Evolutionary conservation across 2,888 invertebrate species (phyloP).

Genomic region (Chaetogeoica ovagalla): DNA sequence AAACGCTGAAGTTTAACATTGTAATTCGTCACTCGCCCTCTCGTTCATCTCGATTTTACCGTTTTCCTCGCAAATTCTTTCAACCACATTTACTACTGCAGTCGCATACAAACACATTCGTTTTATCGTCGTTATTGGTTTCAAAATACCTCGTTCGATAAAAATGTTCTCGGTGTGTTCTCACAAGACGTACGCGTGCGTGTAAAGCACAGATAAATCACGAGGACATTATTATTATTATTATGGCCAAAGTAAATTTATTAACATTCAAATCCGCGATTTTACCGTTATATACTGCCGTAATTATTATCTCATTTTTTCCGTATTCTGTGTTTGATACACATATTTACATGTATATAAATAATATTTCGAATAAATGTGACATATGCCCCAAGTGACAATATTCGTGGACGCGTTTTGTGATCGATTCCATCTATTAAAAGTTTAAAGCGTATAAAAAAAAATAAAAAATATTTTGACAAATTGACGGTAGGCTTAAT

Average conservation of each 20-base stretch:
- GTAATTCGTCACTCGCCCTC: slow-evolving; percentile 17
- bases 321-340: background rate
- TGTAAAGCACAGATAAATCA: no score
- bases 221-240: no score
- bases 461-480: background rate
- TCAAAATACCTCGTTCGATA: background rate
- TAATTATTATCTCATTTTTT: background rate
- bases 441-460: background rate
- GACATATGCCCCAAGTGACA: background rate
- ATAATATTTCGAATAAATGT: background rate
- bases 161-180: background rate
- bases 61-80: no score
- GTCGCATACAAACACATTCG: background rate
- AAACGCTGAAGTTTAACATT: background rate
- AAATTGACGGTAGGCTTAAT: background rate
- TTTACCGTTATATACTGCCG: background rate
- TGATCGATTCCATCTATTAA: slow-evolving; percentile 23
- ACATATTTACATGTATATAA: background rate
- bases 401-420: background rate
- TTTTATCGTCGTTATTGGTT: background rate
- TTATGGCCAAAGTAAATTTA: background rate
- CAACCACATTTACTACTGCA: background rate
- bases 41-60: background rate
- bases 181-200: no score
- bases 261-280: background rate